Conservation (phyloP, 2,797 vertebrate genomes). For the Phrynocephalus guinanensis region DNA sequence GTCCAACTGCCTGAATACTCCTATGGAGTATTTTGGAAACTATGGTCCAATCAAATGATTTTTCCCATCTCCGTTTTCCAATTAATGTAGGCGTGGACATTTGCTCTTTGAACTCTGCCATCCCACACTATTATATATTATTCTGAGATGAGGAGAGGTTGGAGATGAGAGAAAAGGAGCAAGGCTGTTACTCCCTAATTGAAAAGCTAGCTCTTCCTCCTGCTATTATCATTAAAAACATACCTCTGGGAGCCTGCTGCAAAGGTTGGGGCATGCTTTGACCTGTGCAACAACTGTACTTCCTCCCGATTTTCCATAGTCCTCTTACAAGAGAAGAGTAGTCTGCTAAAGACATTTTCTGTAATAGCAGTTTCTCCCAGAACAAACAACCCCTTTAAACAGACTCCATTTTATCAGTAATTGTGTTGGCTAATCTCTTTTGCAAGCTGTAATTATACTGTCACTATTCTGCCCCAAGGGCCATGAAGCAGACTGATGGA, state of each 20-base stretch:
- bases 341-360: slow-evolving; percentile 64
- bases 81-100: no score
- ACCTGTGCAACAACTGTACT: not conserved
- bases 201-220: not conserved
- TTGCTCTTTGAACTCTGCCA: not conserved
- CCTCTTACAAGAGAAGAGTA: not conserved
- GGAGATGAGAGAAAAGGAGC: not conserved
- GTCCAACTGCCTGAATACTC: no score
- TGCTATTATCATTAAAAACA: slow-evolving; percentile 17
- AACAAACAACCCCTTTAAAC: slow-evolving; percentile 39
- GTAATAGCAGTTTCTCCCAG: slow-evolving; percentile 29
- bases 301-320: not conserved
- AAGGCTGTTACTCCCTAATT: not conserved
- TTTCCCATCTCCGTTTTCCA: no score
- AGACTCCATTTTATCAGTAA: slow-evolving; percentile 56
- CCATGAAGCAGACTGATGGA: not conserved
- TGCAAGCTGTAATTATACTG: slow-evolving; percentile 46
- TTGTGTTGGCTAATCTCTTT: slow-evolving; percentile 61
- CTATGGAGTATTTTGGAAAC: no score
- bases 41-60: no score
- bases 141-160: not conserved
- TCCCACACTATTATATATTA: no score
- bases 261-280: not conserved
- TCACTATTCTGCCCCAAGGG: not conserved
- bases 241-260: not conserved